phyloP scores from a whole-genome alignment of 1,140 invertebrate genomes.

The Danaus plexippus region DNA sequence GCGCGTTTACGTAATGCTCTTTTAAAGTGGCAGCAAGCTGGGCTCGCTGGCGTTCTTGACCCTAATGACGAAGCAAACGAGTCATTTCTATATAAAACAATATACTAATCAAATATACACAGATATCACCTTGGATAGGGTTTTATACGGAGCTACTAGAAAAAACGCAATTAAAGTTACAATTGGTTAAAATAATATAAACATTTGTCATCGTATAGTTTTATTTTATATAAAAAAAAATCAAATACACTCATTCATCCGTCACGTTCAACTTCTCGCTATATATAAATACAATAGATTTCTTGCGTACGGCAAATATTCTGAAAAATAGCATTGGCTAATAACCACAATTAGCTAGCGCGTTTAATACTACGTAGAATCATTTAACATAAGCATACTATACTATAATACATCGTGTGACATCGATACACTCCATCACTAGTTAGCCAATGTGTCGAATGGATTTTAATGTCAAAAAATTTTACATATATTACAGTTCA shows the following conservation, averaged over 20 bases:
- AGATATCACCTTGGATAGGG: too few species aligned
- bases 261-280: constrained; percentile 35
- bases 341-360: constrained; percentile 63
- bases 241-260: constrained; percentile 61
- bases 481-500: constrained; percentile 64
- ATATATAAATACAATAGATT: constrained; percentile 66
- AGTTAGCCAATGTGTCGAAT: constrained; percentile 29
- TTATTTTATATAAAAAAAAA: constrained; percentile 71
- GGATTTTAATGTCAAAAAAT: constrained; percentile 34
- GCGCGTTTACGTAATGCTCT: constrained; percentile 14
- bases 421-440: constrained; percentile 45
- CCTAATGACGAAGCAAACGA: constrained; percentile 21
- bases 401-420: constrained; percentile 57
- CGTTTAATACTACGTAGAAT: constrained; percentile 53
- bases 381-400: constrained; percentile 57
- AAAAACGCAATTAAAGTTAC: too few species aligned
- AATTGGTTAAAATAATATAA: constrained; percentile 25
- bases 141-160: too few species aligned
- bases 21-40: constrained; percentile 13
- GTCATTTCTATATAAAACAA: constrained; percentile 7
- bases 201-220: constrained; percentile 56
- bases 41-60: constrained; percentile 20
- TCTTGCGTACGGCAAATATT: constrained; percentile 61
- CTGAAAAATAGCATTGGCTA: constrained; percentile 69
- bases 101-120: too few species aligned